phyloP scores from a whole-genome alignment of 2,113 vertebrate species.

The Hoplias malabaricus region DNA sequence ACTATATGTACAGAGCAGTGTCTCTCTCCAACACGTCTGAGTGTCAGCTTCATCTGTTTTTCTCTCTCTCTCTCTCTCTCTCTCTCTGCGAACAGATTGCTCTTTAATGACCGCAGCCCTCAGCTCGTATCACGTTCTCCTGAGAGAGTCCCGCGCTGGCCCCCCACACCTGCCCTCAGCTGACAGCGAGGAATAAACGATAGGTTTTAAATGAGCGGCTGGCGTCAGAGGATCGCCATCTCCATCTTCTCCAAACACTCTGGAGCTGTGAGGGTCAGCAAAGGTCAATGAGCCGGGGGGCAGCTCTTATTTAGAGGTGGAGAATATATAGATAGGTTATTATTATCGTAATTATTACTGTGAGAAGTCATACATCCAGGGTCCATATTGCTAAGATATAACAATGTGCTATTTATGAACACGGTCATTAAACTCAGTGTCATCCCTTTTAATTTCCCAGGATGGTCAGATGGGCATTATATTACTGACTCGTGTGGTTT shows the following conservation, averaged over 20 bases:
- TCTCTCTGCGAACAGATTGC: too few relatives aligned
- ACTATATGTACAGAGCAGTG: not conserved
- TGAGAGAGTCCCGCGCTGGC: not conserved
- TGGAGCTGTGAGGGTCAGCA: not conserved
- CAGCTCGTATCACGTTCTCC: conserved; percentile 19
- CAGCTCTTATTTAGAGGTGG: too few relatives aligned
- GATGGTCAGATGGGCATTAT: too few relatives aligned
- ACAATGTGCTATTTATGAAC: too few relatives aligned
- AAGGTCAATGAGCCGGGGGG: not conserved
- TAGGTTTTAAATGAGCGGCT: not conserved
- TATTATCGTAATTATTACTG: too few relatives aligned
- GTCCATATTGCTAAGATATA: too few relatives aligned
- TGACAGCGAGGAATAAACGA: conserved; percentile 3
- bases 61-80: too few relatives aligned
- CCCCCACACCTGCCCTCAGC: conserved; percentile 12
- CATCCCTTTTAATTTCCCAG: too few relatives aligned
- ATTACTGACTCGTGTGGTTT: too few relatives aligned
- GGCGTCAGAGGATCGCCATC: not conserved
- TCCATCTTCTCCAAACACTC: not conserved
- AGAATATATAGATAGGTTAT: not conserved
- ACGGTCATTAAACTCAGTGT: too few relatives aligned
- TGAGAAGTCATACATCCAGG: too few relatives aligned
- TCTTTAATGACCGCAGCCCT: conserved; percentile 38
- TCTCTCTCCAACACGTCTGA: not conserved
- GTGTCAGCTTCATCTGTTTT: conserved; percentile 12